Conservation (phyloP, 1,140 invertebrate species). For the Calliopsis andreniformis region DNA sequence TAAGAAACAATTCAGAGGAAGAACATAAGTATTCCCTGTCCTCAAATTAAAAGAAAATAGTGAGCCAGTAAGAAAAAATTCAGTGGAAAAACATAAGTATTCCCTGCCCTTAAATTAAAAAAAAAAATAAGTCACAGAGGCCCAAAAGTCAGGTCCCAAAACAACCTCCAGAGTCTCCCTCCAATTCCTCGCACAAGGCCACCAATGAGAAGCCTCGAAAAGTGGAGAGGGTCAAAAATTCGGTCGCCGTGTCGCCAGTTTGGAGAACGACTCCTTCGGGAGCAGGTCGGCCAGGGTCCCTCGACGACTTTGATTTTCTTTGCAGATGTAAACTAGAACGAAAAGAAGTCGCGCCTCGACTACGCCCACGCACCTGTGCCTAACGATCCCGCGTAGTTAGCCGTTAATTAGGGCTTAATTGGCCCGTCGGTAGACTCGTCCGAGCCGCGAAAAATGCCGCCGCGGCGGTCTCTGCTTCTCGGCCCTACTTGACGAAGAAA, state of each 20-base stretch:
- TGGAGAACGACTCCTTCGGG: conserved; percentile 49
- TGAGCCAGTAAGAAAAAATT: no score
- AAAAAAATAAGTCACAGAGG: no score
- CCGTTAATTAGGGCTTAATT: conserved; percentile 57
- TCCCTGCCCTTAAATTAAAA: no score
- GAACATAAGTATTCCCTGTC: no score
- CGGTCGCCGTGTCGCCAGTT: conserved; percentile 32
- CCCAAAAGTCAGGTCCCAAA: no score
- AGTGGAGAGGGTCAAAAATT: neutral
- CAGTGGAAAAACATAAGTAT: no score
- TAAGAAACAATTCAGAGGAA: no score
- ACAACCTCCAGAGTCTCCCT: no score
- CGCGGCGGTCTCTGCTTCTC: conserved; percentile 18
- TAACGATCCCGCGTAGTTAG: conserved; percentile 30
- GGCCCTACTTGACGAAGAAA: conserved; percentile 40
- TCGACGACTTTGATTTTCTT: conserved; percentile 57
- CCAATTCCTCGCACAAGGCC: no score
- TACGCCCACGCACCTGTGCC: conserved; percentile 20
- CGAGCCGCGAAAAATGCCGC: conserved; percentile 16
- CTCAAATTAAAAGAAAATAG: no score
- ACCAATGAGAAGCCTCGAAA: neutral
- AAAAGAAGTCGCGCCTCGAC: conserved; percentile 37
- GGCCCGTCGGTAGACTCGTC: conserved; percentile 49
- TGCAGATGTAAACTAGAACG: conserved; percentile 66
- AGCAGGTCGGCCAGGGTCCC: conserved; percentile 3